Evolutionary conservation across 2,888 invertebrate species (phyloP).

Genomic region (Caenorhabditis becei): DNA sequence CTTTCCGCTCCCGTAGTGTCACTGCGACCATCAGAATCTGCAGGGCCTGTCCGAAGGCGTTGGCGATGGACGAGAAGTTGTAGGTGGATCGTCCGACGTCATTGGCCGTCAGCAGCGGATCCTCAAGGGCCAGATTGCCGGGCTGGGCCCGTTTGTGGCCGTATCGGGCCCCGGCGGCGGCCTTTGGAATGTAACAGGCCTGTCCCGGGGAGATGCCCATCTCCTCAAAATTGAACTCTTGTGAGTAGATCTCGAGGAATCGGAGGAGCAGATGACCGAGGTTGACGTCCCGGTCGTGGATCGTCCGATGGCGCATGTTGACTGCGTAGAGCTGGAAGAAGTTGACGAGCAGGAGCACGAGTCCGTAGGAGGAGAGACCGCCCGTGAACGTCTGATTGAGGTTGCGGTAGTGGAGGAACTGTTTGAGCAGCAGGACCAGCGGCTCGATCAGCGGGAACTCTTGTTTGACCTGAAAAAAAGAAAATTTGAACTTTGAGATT

Average conservation of each 20-base stretch:
- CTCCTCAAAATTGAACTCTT: conserved; percentile 92
- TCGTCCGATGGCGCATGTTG: conserved; percentile 49
- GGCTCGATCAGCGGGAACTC: conserved; percentile 92
- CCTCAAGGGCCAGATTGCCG: conserved; percentile 95
- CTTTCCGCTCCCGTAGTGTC: conserved; percentile 53
- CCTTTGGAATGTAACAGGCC: conserved; percentile 56
- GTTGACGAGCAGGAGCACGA: conserved; percentile 98
- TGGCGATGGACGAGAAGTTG: conserved; percentile 91
- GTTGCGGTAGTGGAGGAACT: conserved; percentile 97
- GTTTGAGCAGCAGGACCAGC: conserved; percentile 96
- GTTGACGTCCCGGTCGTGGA: conserved; percentile 84
- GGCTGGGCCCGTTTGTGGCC: conserved; percentile 83
- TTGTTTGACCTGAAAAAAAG: conserved; percentile 64
- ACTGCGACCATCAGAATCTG: conserved; percentile 59
- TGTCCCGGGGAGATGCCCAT: conserved; percentile 83
- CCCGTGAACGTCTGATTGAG: conserved; percentile 99
- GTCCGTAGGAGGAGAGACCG: conserved; percentile 98
- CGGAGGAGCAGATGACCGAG: conserved; percentile 86
- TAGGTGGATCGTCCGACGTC: conserved; percentile 98
- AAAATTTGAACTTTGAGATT: too few relatives aligned
- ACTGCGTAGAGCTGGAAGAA: conserved; percentile 85
- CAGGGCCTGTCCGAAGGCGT: conserved; percentile 98
- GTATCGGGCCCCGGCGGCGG: conserved; percentile 21
- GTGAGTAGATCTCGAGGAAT: conserved; percentile 83
- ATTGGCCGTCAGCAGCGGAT: conserved; percentile 93